phyloP scores from a whole-genome alignment of 1,140 invertebrate genomes.

The Brachionus paranguensis region DNA sequence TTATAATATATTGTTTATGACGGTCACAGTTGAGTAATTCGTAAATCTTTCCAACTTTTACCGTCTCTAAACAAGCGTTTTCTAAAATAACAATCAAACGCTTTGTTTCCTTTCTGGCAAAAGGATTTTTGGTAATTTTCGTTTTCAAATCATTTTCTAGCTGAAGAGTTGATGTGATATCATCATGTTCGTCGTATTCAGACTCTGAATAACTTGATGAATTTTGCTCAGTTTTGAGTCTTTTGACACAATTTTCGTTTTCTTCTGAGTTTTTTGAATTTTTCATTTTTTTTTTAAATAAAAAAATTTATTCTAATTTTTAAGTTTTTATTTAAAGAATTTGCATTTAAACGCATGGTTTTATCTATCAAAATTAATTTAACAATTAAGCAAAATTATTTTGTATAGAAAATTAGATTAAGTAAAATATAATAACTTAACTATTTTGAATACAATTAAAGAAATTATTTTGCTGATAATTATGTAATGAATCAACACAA shows the following conservation, averaged over 20 bases:
- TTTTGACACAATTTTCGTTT: neutral
- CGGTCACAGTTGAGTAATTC: conserved; percentile 90
- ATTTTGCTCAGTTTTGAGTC: neutral
- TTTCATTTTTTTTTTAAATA: conserved; percentile 5
- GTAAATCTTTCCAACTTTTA: conserved; percentile 82
- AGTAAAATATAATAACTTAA: no score
- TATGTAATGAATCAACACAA: no score
- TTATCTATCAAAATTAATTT: neutral
- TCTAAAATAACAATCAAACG: conserved; percentile 86
- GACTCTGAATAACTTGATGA: neutral
- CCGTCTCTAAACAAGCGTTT: conserved; percentile 85
- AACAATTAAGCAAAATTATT: neutral
- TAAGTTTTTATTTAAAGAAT: neutral
- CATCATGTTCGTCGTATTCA: neutral
- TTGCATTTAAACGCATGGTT: neutral
- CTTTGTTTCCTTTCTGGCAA: conserved; percentile 57
- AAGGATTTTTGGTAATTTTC: conserved; percentile 23
- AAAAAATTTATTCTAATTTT: neutral
- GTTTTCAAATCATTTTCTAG: conserved; percentile 21
- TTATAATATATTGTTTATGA: conserved; percentile 73
- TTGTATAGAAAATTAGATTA: no score
- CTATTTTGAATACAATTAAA: no score
- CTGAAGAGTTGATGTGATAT: neutral
- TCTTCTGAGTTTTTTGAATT: neutral
- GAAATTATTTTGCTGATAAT: no score